Evolutionary conservation across 2,113 vertebrate genomes (phyloP), one percentile per base, ranked within the genome.

Genomic region (Clinocottus analis): DNA sequence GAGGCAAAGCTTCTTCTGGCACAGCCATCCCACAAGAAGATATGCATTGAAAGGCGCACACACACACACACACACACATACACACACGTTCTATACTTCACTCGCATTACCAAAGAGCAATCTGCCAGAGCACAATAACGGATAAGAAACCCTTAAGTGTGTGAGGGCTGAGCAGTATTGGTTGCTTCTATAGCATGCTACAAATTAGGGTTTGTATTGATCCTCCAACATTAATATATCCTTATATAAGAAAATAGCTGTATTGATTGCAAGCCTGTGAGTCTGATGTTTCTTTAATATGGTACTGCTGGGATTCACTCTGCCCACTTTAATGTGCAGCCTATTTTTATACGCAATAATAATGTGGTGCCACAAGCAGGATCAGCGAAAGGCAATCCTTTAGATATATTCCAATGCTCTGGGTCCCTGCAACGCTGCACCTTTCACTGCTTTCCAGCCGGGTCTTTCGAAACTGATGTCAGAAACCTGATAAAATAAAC

Each of bases 271-370:
- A 47, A 41, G 60, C 51, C 49, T 10, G 49, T 65, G 64, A 66
- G 14, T 72, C 33, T 60, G 72, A 67, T 85, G 79, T 77, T 72
- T 81, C 77, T 89, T 85, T 87, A 66, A 89, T 82, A 79, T 77
- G 58, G 59, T 37, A 41, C 73, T 67, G 73, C 69, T 82, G 71
- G 43, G 74, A 90, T 80, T 86, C 67, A 58, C 51, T 85, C 69
- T 82, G 49, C 77, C 63, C 53, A 63, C 73, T 80, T 72, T 79
- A 88, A 83, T 68, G 76, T 55, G 16, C 7, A 72, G 56, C 58
- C 83, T 90, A 87, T 90, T 90, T 94, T 91, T 87, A 82, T 63
- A 80, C 14, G 2, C 35, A 43, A 29, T 87, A 87, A 91, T 91
- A 91, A 88, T 85, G 82, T 89, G 82, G 74, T 84, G 75, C 90